Base-by-base conservation (phyloP, 2,113 vertebrate genomes). In the Hypanus sabinus region DNA sequence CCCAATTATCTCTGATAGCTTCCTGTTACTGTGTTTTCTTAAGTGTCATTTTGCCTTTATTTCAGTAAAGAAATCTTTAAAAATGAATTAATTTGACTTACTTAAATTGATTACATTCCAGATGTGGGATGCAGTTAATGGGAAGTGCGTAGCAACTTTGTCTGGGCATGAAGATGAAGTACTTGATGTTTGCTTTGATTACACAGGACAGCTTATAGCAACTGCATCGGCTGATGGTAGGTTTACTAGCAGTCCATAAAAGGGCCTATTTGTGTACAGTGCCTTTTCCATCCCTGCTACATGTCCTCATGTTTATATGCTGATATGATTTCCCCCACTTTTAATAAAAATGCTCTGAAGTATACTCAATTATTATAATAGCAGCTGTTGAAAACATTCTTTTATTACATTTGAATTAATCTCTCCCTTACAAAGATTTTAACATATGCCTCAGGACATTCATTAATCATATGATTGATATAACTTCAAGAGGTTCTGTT, bases 151-250 rank as follows among this genome's bases (percentile, higher is more conserved):
- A 33, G 97, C 97, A 27, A 98, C 98, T 0, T 95, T 99, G 6
- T 96, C 95, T 4, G 98, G 97, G 91, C 98, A 99, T 79, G 96
- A 97, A 94, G 97, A 97, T 94, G 98, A 99, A 96, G 96, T 99
- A 94, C 75, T 99, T 93, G 98, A 99, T 57, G 98, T 98, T 94
- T 98, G 98, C 95, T 99, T 99, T 95, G 98, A 99, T 96, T 98
- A 97, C 85, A 96, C 97, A 0, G 98, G 99, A 88, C 98, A 98
- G 94, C 96, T 97, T 83, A 95, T 99, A 16, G 99, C 98, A 1
- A 97, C 98, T 0, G 98, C 98, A n/a, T 99, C 98, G 2, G 97
- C 98, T 0, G 98, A 99, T 94, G 98, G 99, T 98, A 95, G 96
- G 98, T 94, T 62, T 80, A 60, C 6, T 38, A 4, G 33, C 57